A percentile compares a stretch with the other conserved stretches of the same genome.
Conservation (phyloP, 2,113 vertebrate genomes). For the Ctenomys sociabilis region DNA sequence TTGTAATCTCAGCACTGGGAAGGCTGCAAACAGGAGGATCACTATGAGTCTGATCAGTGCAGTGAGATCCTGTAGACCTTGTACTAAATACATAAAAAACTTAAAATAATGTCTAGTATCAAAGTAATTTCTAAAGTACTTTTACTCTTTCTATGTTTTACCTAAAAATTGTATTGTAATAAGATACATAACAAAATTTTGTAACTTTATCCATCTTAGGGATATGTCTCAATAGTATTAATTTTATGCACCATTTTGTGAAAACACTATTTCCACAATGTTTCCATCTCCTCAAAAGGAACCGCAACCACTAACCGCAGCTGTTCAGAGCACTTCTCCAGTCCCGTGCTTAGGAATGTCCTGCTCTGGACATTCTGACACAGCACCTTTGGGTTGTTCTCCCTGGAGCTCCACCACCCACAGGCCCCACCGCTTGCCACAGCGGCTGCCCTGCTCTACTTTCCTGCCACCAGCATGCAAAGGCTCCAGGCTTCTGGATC, state of each 20-base stretch:
- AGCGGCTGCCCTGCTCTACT: not conserved
- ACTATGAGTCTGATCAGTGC: too few relatives aligned
- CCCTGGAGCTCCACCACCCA: not conserved
- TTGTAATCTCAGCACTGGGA: too few relatives aligned
- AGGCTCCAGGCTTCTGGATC: not conserved
- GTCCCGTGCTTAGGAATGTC: not conserved
- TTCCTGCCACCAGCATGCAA: not conserved
- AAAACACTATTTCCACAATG: not conserved
- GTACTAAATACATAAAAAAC: too few relatives aligned
- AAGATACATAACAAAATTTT: not conserved
- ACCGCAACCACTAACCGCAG: not conserved
- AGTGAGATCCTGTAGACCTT: too few relatives aligned
- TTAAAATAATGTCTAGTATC: not conserved
- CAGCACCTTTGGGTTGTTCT: not conserved
- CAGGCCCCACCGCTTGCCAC: not conserved
- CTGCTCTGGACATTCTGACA: not conserved
- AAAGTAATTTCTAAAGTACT: not conserved
- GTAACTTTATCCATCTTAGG: not conserved
- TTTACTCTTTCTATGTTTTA: not conserved
- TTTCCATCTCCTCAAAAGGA: not conserved
- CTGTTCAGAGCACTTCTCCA: too few relatives aligned
- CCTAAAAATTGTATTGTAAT: not conserved
- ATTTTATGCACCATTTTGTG: not conserved
- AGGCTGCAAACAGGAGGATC: too few relatives aligned
- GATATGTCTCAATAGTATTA: not conserved